These are phyloP conservation scores for Temnothorax longispinosus DNA, from an alignment of 1,140 invertebrate species.

Conservation along the genomic window DNA sequence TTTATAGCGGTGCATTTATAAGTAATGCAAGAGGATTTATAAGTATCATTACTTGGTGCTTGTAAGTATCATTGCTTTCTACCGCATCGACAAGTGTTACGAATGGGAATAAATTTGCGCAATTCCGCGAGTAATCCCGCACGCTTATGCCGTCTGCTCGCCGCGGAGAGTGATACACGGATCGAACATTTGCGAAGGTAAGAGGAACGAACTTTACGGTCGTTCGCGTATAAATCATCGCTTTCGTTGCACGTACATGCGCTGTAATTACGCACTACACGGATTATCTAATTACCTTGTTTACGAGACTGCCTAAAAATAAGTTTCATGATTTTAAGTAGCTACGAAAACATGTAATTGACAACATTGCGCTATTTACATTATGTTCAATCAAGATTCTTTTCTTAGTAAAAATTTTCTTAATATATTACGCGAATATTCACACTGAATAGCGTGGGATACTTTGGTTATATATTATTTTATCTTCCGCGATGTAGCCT, in stretches of 20 bases:
- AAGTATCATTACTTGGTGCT: slow-evolving; percentile 32
- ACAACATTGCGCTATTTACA: neutral
- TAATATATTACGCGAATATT: neutral
- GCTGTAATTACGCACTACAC: neutral
- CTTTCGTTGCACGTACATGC: neutral
- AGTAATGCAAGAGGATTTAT: slow-evolving; percentile 20
- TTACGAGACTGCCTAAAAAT: slow-evolving; percentile 37
- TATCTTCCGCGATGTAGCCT: no score
- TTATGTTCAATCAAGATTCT: slow-evolving; percentile 11
- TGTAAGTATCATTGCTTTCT: slow-evolving; percentile 43
- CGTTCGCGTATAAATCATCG: slow-evolving; percentile 32
- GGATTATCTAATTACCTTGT: neutral
- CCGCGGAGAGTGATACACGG: slow-evolving; percentile 23
- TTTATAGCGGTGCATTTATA: neutral
- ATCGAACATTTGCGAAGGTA: slow-evolving; percentile 30
- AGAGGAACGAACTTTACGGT: slow-evolving; percentile 39
- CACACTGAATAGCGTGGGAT: neutral
- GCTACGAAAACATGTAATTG: neutral
- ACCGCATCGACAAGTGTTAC: slow-evolving; percentile 49
- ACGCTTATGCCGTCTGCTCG: slow-evolving; percentile 1
- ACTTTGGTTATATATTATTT: no score
- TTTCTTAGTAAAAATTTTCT: neutral
- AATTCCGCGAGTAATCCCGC: slow-evolving; percentile 20
- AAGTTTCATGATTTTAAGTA: slow-evolving; percentile 5
- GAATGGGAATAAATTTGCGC: slow-evolving; percentile 54